Conservation (phyloP, 1,140 invertebrate species). For the Rhyzopertha dominica region DNA sequence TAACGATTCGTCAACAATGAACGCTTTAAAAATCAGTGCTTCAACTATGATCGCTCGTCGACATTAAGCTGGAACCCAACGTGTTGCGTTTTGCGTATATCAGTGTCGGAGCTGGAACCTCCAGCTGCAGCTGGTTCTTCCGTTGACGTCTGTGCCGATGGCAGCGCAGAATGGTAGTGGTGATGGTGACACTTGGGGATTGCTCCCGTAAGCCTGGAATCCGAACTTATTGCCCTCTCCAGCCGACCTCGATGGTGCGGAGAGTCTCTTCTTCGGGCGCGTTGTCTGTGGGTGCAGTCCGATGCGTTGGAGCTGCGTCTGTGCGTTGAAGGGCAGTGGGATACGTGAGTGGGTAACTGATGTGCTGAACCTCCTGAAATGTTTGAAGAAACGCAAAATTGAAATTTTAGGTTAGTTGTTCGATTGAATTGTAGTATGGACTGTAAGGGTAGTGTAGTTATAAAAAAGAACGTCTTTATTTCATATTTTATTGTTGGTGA, state of each 20-base stretch:
- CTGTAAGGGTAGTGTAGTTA: no score
- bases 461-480: no score
- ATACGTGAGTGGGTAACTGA: constrained; percentile 23
- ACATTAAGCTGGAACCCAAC: no score
- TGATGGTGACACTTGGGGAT: constrained; percentile 37
- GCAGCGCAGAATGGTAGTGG: constrained; percentile 21
- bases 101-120: constrained; percentile 24
- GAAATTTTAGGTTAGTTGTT: no score
- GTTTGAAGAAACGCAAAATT: no score
- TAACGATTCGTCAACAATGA: no score
- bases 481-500: no score
- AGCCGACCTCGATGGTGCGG: constrained; percentile 29
- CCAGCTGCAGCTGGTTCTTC: constrained; percentile 20
- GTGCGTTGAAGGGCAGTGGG: constrained; percentile 18
- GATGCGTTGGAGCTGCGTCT: constrained; percentile 43
- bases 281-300: constrained; percentile 37
- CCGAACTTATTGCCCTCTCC: constrained; percentile 41
- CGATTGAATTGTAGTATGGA: no score
- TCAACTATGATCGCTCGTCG: no score
- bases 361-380: constrained; percentile 30
- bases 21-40: no score
- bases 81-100: constrained; percentile 12
- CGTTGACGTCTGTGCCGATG: constrained; percentile 20
- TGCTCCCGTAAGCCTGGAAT: constrained; percentile 38
- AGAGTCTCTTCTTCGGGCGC: constrained; percentile 32